Conservation (phyloP, 2,113 vertebrate species). For the Festucalex cinctus region DNA sequence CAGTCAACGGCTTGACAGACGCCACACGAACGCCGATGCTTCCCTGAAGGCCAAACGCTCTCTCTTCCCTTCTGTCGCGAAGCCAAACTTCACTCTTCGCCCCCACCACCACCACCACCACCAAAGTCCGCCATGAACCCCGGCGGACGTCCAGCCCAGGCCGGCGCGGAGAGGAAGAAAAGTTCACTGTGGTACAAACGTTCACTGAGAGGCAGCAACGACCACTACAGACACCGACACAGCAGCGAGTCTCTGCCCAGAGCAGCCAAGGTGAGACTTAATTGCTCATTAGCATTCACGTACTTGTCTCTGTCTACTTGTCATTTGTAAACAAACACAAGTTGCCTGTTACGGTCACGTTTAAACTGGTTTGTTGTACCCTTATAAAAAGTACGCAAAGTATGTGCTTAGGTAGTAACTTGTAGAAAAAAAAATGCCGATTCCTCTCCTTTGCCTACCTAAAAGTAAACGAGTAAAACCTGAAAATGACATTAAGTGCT, state of each 20-base stretch:
- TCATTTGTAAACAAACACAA: too few relatives aligned
- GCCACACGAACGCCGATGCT: slow-evolving; percentile 20
- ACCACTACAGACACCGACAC: slow-evolving; percentile 61
- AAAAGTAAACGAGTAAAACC: too few relatives aligned
- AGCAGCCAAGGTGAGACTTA: slow-evolving; percentile 74
- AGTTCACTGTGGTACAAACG: slow-evolving; percentile 50
- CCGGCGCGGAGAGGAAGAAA: slow-evolving; percentile 48
- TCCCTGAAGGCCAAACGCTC: not conserved
- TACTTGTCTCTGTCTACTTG: not conserved
- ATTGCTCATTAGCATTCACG: not conserved
- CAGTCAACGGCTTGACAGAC: slow-evolving; percentile 39
- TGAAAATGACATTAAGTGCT: too few relatives aligned
- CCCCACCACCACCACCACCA: slow-evolving; percentile 17
- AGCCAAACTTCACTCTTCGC: not conserved
- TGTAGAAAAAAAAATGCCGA: too few relatives aligned
- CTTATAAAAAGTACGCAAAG: too few relatives aligned
- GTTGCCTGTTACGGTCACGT: too few relatives aligned
- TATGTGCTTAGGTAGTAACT: too few relatives aligned
- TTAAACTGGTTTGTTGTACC: too few relatives aligned
- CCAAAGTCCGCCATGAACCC: slow-evolving; percentile 72
- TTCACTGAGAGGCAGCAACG: slow-evolving; percentile 57
- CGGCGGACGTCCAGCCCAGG: slow-evolving; percentile 55
- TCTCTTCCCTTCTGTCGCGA: not conserved
- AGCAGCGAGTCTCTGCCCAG: slow-evolving; percentile 71
- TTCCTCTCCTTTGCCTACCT: too few relatives aligned